Base-by-base conservation (phyloP, 2,888 invertebrate species). In the Drosophila leonis region DNA sequence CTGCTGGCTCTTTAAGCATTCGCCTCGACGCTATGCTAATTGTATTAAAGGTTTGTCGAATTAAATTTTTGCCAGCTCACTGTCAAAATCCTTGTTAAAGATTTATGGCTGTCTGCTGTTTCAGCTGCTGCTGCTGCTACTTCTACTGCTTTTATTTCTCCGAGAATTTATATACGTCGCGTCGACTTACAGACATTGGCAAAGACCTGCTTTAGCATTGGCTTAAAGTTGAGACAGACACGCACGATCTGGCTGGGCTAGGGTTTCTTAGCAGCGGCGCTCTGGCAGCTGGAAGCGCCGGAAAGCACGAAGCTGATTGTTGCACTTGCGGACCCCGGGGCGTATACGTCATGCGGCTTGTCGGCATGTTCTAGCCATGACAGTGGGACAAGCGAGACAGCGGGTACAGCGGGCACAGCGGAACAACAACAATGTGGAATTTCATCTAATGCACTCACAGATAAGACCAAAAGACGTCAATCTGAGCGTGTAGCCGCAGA, bases 11-110 rank as follows among this genome's bases (percentile, higher is more conserved):
- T 60, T 70, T 70, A 67, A 72, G 51, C 63, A 41, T 9, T 20
- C 24, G 44, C 20, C 60, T 24, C n/a, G 20, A 20, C 20, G 33
- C 29, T 24, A 57, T 48, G 55, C 51, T 59, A 69, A 46, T 71
- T 70, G 70, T 56, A 69, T 61, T 65, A 46, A 62, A 75, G 62
- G 59, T 66, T 48, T 72, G 56, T 74, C 75, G 72, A 75, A 75
- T 67, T 78, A 71, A 83, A 69, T 73, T 75, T 63, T 37, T 41
- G 67, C 57, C 80, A 70, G 88, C 85, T 88, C 84, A 78, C 72
- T 77, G 75, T 69, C 75, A 55, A 88, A 90, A 89, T 75, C 82
- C 83, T 78, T 77, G 76, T 70, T 76, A 63, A 88, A 79, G 90
- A 90, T 88, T 90, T 89, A 88, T 88, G 60, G 78, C 74, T 64